Conservation (phyloP, 2,888 invertebrate genomes). For the Trisateles emortualis region DNA sequence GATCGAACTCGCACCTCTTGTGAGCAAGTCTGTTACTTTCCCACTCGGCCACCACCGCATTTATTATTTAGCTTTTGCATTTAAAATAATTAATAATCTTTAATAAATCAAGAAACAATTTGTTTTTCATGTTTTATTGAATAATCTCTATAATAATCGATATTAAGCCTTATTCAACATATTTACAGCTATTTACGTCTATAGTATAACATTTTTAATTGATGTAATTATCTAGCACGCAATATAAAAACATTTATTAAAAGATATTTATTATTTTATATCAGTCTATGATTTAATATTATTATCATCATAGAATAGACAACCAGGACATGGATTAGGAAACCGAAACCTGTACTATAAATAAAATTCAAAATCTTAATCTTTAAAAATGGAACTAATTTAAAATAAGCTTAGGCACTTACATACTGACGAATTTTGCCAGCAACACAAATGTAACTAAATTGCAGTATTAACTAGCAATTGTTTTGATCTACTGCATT, state of each 20-base stretch:
- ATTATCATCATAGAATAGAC: constrained; percentile 21
- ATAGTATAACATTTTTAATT: constrained; percentile 21
- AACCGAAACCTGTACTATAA: constrained; percentile 32
- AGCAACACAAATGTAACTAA: too few relatives aligned
- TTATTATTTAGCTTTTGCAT: too few relatives aligned
- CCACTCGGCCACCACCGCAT: too few relatives aligned
- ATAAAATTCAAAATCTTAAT: constrained; percentile 23
- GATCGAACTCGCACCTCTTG: too few relatives aligned
- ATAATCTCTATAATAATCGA: constrained; percentile 36
- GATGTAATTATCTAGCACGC: constrained; percentile 21
- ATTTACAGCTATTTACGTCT: constrained; percentile 41
- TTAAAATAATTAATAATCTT: too few relatives aligned
- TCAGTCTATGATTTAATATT: constrained; percentile 43
- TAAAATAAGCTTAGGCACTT: constrained; percentile 5
- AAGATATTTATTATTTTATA: constrained; percentile 20
- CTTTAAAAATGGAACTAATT: constrained; percentile 18
- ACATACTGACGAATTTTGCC: too few relatives aligned
- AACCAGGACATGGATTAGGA: constrained; percentile 24
- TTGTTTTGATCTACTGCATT: too few relatives aligned
- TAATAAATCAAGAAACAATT: background rate
- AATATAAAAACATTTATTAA: constrained; percentile 13
- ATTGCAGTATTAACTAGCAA: too few relatives aligned
- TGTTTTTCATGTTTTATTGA: constrained; percentile 35
- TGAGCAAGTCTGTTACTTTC: too few relatives aligned
- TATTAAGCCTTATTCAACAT: constrained; percentile 32